Evolutionary conservation across 1,140 invertebrate species (phyloP), one percentile per base, ranked within the genome.

Genomic region (Thaumetopoea pityocampa): DNA sequence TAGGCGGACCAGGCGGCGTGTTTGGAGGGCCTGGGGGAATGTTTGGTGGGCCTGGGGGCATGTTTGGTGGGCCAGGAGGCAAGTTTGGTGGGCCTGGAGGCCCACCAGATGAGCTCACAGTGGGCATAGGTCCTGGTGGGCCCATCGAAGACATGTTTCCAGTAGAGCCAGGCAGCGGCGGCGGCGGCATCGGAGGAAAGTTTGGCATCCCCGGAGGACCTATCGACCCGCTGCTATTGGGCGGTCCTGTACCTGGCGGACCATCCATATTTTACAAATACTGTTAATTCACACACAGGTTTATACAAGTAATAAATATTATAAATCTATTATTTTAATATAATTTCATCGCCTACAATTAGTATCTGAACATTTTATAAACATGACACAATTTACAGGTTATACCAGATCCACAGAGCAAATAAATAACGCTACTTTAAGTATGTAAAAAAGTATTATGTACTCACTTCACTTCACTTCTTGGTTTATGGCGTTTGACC

Each of bases 101-200:
- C 15, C 49, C 55, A 10, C 55, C 47, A n/a, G 58, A 35, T 8
- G 57, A 40, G 14, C 43, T 63, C 5, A 67, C 67, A n/a, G 73
- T 60, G 5, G 68, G 66, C 56, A 74, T 72, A 4, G 51, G 34
- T 10, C 71, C 76, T 0, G 72, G 67, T 0, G 74, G 72, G n/a
- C 66, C 74, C 50, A 74, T 69, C 2, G 64, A 65, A 3, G 63
- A 53, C 51, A 70, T 62, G 5, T 28, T 63, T 5, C 54, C 55
- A 7, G 61, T 67, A n/a, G 68, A 40, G 2, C 72, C 72, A 2
- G 73, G 72, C 2, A 68, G 74, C 2, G 73, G 72, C 2, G 70
- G 74, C 9, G 77, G 77, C 2, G 74, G 74, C 67, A 78, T 80
- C 15, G 73, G 65, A 10, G 74, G 74, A 63, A 74, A 80, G 34